Evolutionary conservation across 53 echinoderm and acorn worm genomes (phyloP).

Genomic region (Holothuria leucospilota): DNA sequence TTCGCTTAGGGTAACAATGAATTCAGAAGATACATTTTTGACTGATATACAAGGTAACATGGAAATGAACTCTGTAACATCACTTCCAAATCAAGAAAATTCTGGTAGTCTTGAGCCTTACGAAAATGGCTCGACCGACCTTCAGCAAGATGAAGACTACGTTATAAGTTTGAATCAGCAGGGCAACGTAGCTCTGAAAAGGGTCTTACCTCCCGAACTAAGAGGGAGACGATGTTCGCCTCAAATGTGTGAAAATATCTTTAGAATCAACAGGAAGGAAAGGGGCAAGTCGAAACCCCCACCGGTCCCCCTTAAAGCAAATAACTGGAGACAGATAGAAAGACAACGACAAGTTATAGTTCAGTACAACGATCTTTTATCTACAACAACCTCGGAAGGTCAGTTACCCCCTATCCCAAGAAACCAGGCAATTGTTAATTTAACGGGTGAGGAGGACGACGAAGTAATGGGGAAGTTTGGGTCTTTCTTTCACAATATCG

Average conservation of each 20-base stretch:
- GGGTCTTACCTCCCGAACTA: too few species aligned
- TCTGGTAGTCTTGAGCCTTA: too few species aligned
- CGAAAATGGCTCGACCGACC: too few species aligned
- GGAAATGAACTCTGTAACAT: too few species aligned
- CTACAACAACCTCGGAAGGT: not conserved
- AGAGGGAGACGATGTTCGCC: not conserved
- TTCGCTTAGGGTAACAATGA: too few species aligned
- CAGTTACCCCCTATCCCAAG: slow-evolving; percentile 3
- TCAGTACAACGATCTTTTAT: slow-evolving; percentile 18
- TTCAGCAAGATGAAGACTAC: too few species aligned
- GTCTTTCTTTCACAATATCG: slow-evolving; percentile 29
- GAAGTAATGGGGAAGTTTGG: slow-evolving; percentile 40
- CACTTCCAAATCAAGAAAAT: too few species aligned
- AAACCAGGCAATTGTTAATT: slow-evolving; percentile 20
- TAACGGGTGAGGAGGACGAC: slow-evolving; percentile 36
- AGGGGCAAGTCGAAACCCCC: not conserved
- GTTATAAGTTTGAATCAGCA: too few species aligned
- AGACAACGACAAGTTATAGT: slow-evolving; percentile 13
- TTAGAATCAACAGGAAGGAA: not conserved
- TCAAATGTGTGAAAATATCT: slow-evolving; percentile 17
- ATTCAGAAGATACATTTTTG: too few species aligned
- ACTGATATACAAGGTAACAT: too few species aligned
- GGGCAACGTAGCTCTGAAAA: too few species aligned
- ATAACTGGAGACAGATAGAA: slow-evolving; percentile 22
- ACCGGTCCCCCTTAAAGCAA: slow-evolving; percentile 25